Conservation (phyloP, 2,797 vertebrate species). For the Peromyscus nudipes region DNA sequence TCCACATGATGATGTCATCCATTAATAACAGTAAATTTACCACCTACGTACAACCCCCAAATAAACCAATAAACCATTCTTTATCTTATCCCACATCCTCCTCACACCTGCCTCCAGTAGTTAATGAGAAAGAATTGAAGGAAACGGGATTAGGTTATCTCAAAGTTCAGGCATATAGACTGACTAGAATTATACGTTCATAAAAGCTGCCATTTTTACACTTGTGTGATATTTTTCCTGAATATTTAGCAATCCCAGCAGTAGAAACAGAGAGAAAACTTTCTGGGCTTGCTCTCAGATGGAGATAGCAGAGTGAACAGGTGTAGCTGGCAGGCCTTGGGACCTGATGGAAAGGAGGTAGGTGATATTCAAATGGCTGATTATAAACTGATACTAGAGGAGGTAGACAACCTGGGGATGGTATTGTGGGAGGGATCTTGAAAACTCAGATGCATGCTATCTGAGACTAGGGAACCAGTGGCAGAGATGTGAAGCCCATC, state of each 20-base stretch:
- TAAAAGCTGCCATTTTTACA: background rate
- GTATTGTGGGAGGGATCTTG: background rate
- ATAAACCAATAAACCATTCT: background rate
- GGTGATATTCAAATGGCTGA: background rate
- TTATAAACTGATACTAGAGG: background rate
- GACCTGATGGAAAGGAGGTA: background rate
- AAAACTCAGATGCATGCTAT: background rate
- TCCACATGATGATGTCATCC: background rate
- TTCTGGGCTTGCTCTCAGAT: background rate
- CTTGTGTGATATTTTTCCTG: background rate
- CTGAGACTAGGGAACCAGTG: background rate
- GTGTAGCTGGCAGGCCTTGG: background rate
- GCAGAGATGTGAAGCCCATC: background rate
- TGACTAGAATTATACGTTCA: background rate
- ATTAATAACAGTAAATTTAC: background rate
- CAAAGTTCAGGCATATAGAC: background rate
- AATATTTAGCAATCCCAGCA: background rate
- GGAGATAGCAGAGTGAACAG: background rate
- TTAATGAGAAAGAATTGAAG: constrained; percentile 2
- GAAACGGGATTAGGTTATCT: background rate
- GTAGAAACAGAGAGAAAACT: background rate
- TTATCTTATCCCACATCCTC: background rate
- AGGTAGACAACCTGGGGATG: background rate
- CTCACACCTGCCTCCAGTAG: background rate
- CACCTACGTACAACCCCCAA: background rate